phyloP scores from a whole-genome alignment of 2,797 vertebrate species.

The Siniperca obscura region DNA sequence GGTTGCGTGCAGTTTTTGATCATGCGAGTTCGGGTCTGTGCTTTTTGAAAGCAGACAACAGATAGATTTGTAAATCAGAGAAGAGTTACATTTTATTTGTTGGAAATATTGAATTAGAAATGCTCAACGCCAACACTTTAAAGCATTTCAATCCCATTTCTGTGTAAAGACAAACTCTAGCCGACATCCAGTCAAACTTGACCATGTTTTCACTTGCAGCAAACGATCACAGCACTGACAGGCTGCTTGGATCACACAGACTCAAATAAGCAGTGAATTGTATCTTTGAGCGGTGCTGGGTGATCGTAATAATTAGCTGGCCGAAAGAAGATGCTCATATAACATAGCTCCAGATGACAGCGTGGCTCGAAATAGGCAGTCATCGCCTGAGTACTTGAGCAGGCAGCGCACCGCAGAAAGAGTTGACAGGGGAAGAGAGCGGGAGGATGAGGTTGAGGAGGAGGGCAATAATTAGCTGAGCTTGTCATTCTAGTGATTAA shows the following conservation, averaged over 20 bases:
- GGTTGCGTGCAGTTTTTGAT: constrained; percentile 23
- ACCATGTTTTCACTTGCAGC: constrained; percentile 18
- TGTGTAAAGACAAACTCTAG: constrained; percentile 29
- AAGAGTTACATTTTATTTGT: constrained; percentile 14
- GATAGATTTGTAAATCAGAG: constrained; percentile 38
- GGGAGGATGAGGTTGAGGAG: constrained; percentile 59
- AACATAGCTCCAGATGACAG: constrained; percentile 58
- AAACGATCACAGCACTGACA: constrained; percentile 19
- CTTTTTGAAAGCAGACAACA: constrained; percentile 23
- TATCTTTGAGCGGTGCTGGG: constrained; percentile 45
- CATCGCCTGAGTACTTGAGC: constrained; percentile 49
- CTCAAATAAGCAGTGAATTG: constrained; percentile 51
- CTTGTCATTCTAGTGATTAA: constrained; percentile 80
- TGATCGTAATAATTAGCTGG: constrained; percentile 73
- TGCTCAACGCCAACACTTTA: constrained; percentile 13
- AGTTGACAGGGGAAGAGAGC: constrained; percentile 46
- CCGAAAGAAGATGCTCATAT: constrained; percentile 51
- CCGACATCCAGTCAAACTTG: constrained; percentile 46
- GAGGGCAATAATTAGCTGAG: constrained; percentile 74
- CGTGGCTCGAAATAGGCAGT: constrained; percentile 57
- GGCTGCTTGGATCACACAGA: constrained; percentile 38
- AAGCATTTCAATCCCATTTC: constrained; percentile 23
- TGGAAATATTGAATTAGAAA: constrained; percentile 20
- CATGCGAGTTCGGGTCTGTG: neutral
- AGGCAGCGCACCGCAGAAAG: constrained; percentile 45